Evolutionary conservation across 1,140 invertebrate genomes (phyloP), one percentile per base, ranked within the genome.

Genomic region (Alviniconcha marisindica): DNA sequence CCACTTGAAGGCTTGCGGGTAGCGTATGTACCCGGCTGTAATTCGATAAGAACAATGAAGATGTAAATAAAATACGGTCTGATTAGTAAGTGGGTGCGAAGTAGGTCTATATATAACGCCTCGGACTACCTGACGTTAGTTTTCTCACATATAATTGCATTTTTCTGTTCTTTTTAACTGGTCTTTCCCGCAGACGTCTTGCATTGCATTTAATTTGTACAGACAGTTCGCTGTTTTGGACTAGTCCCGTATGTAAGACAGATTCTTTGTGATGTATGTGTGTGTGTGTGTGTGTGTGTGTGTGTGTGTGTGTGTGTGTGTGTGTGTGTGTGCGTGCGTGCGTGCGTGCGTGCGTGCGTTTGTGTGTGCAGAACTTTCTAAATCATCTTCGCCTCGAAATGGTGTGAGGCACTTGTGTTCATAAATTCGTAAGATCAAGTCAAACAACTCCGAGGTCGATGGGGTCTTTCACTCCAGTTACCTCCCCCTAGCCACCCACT

Each of bases 51-150:
- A 76, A 76, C 73, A 76, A 76, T 76, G 40, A 33, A n/a, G 38
- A 38, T 38, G 14, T 44, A 44, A 76, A 76, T 76, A 40, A 76
- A 76, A 76, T 44, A 76, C 73, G 42, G 73, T 44, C 15, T 44
- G 33, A 76, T 76, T 76, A 44, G 36, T 21, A 38, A 4, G 36
- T 18, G 40, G n/a, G n/a, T n/a, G n/a, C n/a, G n/a, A n/a, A n/a
- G n/a, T n/a, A n/a, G n/a, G n/a, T n/a, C n/a, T n/a, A n/a, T n/a
- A n/a, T n/a, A n/a, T n/a, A n/a, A n/a, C n/a, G n/a, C n/a, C n/a
- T n/a, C n/a, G n/a, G n/a, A n/a, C n/a, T n/a, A n/a, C n/a, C n/a
- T n/a, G n/a, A n/a, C n/a, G n/a, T n/a, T n/a, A n/a, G n/a, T n/a
- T n/a, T n/a, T n/a, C n/a, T n/a, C n/a, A n/a, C n/a, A n/a, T n/a